A percentile compares a stretch with the other conserved stretches of the same genome.
phyloP scores from a whole-genome alignment of 92 coral and sea anemone species.

The Epizoanthus rinbou region DNA sequence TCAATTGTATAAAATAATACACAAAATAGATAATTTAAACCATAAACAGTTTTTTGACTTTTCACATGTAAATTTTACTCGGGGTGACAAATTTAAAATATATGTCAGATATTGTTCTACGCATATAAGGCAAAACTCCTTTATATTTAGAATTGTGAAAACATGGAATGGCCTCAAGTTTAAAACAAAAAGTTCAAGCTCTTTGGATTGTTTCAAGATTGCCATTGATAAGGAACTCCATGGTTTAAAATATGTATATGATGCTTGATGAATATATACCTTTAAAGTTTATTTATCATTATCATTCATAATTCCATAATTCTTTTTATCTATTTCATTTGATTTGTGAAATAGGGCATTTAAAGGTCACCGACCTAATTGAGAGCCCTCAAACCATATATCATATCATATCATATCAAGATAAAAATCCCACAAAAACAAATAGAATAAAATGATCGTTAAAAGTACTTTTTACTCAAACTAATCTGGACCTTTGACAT shows the following conservation, averaged over 20 bases:
- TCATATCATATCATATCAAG: constrained; percentile 12
- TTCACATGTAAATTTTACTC: constrained; percentile 21
- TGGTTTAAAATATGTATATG: constrained; percentile 8
- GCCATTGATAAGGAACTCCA: constrained; percentile 22
- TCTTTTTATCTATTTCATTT: neutral
- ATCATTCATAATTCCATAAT: neutral
- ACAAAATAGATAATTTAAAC: constrained; percentile 7
- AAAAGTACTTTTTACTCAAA: too few relatives aligned
- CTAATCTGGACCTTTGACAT: too few relatives aligned
- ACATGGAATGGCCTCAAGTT: constrained; percentile 18
- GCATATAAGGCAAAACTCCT: too few relatives aligned
- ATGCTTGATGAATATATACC: neutral
- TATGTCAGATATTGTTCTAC: constrained; percentile 6
- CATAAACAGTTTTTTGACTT: neutral
- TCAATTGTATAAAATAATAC: neutral
- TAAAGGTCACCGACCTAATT: constrained; percentile 13
- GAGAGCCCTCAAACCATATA: constrained; percentile 21
- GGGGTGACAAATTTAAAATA: constrained; percentile 6
- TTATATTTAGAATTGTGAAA: neutral
- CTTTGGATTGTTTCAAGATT: constrained; percentile 16
- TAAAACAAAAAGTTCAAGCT: constrained; percentile 18
- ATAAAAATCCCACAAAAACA: too few relatives aligned
- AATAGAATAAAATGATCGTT: too few relatives aligned
- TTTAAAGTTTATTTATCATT: neutral
- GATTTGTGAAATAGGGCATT: constrained; percentile 7